Evolutionary conservation across 2,113 vertebrate genomes (phyloP).

Genomic region (Bos javanicus): DNA sequence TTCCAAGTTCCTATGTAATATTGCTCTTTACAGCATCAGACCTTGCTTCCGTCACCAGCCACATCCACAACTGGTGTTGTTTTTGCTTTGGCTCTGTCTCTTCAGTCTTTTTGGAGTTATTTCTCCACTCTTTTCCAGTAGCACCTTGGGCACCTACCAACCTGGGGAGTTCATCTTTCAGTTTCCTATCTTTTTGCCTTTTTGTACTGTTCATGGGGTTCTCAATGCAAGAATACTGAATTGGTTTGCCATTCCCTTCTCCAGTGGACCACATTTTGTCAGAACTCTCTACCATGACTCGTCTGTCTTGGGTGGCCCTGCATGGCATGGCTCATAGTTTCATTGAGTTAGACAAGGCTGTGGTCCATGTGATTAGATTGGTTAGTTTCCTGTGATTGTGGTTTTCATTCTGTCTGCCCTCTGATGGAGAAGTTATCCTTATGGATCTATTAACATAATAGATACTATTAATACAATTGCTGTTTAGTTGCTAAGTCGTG

Average conservation of each 20-base stretch:
- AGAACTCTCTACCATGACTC: neutral
- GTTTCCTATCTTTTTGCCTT: neutral
- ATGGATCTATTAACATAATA: neutral
- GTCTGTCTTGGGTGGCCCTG: neutral
- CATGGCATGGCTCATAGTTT: neutral
- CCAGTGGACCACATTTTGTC: neutral
- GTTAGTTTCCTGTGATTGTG: neutral
- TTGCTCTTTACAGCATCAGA: fast-evolving
- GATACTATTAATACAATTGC: neutral
- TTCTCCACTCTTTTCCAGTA: neutral
- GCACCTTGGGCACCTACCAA: neutral
- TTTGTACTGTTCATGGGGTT: neutral
- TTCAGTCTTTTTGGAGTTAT: neutral
- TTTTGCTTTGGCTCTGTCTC: neutral
- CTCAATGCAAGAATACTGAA: neutral
- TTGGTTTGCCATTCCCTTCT: neutral
- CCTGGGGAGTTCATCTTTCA: neutral
- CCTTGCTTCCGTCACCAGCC: neutral
- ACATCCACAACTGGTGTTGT: neutral
- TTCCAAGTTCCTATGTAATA: neutral
- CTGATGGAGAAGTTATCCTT: neutral
- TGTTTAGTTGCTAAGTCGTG: neutral
- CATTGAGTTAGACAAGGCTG: neutral
- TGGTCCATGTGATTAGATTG: neutral
- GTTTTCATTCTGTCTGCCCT: neutral